Percentiles rank a stretch among this genome's conserved stretches.
Conservation (phyloP, 1,140 invertebrate species). For the Cepaea nemoralis region DNA sequence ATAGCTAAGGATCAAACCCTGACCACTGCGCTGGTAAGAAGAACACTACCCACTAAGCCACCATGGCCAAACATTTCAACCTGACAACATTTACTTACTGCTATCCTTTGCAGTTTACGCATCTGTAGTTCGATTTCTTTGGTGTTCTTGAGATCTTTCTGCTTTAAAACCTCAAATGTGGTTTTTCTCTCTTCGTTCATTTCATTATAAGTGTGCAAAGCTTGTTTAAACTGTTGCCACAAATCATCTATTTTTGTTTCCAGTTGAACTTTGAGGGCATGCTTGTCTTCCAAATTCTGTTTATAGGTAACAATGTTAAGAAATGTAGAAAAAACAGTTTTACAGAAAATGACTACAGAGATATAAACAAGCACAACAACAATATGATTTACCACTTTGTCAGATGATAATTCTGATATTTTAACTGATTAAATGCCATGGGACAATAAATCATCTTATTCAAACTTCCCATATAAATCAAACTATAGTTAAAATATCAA, state of each 20-base stretch:
- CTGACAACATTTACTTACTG: constrained; percentile 66
- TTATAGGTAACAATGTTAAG: constrained; percentile 10
- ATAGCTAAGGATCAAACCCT: too few relatives aligned
- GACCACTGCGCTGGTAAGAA: too few relatives aligned
- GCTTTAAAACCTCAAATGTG: constrained; percentile 70
- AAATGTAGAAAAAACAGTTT: too few relatives aligned
- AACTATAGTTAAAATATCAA: too few relatives aligned
- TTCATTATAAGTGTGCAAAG: constrained; percentile 69
- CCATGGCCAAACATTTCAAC: too few relatives aligned
- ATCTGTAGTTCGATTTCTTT: constrained; percentile 71
- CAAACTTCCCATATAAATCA: too few relatives aligned
- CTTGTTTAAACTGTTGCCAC: constrained; percentile 68
- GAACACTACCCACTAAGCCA: too few relatives aligned
- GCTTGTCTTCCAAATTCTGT: constrained; percentile 73
- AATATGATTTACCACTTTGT: too few relatives aligned
- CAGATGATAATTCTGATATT: too few relatives aligned
- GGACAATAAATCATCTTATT: too few relatives aligned
- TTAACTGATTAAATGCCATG: too few relatives aligned
- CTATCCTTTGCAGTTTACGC: constrained; percentile 70
- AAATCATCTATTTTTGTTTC: constrained; percentile 68
- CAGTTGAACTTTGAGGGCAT: constrained; percentile 67
- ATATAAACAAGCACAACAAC: too few relatives aligned
- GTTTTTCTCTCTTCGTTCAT: constrained; percentile 70
- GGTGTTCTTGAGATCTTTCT: constrained; percentile 71
- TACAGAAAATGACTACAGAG: neutral